These are phyloP conservation scores for Pandemis cinnamomeana DNA, from an alignment of 2,888 invertebrate species.

Conservation along the genomic window DNA sequence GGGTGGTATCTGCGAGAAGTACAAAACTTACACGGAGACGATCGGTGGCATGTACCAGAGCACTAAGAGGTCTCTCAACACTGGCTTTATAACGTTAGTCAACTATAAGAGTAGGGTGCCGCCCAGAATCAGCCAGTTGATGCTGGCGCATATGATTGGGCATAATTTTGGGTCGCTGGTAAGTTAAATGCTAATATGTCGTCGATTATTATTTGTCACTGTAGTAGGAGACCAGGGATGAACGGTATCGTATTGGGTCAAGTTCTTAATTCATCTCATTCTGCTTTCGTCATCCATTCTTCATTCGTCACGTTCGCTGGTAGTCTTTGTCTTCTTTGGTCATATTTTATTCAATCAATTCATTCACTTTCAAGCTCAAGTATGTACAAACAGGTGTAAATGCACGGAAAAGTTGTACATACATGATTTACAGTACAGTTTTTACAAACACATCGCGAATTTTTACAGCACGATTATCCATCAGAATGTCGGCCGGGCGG, in stretches of 20 bases:
- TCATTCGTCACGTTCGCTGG: no score
- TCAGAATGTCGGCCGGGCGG: constrained; percentile 96
- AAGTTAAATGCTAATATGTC: constrained; percentile 62
- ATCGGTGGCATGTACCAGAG: constrained; percentile 97
- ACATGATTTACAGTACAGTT: no score
- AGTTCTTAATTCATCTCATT: no score
- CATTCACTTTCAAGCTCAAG: no score
- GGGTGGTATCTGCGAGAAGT: constrained; percentile 99
- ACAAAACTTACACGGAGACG: constrained; percentile 98
- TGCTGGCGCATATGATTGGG: constrained; percentile 99
- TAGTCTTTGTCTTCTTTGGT: no score
- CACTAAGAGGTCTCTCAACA: constrained; percentile 97
- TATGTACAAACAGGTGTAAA: no score
- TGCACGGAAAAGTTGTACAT: no score
- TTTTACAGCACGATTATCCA: constrained; percentile 95
- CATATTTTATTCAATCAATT: no score
- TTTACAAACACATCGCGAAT: constrained; percentile 9
- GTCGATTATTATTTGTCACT: not conserved
- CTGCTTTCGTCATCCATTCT: no score
- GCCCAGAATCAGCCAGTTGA: constrained; percentile 98
- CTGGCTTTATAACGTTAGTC: constrained; percentile 99
- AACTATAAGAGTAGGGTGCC: constrained; percentile 99
- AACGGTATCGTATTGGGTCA: no score
- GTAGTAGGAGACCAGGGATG: no score
- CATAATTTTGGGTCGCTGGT: constrained; percentile 99